phyloP scores from a whole-genome alignment of 2,113 vertebrate genomes.

The Indicator indicator region DNA sequence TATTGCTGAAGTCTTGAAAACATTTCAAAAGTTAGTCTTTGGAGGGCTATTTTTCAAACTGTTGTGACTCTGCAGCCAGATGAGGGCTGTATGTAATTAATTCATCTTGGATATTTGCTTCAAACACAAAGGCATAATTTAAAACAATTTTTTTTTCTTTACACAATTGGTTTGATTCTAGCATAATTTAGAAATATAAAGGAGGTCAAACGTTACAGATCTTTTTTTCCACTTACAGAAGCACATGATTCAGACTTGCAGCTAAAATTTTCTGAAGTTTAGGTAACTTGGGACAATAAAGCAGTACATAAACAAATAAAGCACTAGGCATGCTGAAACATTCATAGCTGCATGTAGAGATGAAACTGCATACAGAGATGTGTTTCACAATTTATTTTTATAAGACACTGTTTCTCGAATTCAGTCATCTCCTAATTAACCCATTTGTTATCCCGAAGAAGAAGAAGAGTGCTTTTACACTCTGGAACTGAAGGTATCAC shows the following conservation, averaged over 20 bases:
- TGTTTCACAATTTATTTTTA: slow-evolving; percentile 18
- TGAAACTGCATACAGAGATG: not conserved
- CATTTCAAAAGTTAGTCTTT: not conserved
- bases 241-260: not conserved
- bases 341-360: slow-evolving; percentile 30
- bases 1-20: not conserved
- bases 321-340: slow-evolving; percentile 9
- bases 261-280: not conserved
- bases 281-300: slow-evolving; percentile 5
- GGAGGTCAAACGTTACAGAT: not conserved
- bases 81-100: not conserved
- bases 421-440: not conserved
- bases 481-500: not conserved
- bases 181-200: not conserved
- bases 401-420: slow-evolving; percentile 10
- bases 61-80: not conserved
- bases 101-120: not conserved
- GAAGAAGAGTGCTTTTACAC: not conserved
- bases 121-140: not conserved
- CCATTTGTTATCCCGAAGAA: not conserved
- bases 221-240: not conserved
- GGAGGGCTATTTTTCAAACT: not conserved
- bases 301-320: not conserved
- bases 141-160: too few species aligned
- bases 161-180: slow-evolving; percentile 1